A percentile compares a stretch with the other conserved stretches of the same genome.
These are phyloP conservation scores for Drosophila neocordata DNA, from an alignment of 1,140 invertebrate species.

Conservation along the genomic window DNA sequence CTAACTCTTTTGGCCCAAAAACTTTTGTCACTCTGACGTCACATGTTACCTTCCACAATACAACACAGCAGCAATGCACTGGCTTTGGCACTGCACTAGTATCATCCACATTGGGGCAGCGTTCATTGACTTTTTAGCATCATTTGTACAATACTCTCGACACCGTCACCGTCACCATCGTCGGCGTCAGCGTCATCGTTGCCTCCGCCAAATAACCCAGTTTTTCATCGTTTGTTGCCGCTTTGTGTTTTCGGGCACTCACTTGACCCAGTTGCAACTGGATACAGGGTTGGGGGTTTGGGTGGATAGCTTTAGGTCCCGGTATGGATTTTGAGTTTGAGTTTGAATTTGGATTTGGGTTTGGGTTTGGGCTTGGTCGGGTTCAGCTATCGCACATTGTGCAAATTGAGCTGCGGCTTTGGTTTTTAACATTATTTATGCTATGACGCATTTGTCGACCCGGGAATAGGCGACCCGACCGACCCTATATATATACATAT, in stretches of 20 bases:
- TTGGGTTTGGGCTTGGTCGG: not conserved
- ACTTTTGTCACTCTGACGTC: conserved; percentile 59
- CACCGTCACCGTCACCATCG: not conserved
- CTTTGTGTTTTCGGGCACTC: conserved; percentile 55
- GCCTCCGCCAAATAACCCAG: conserved; percentile 58
- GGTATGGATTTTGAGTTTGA: not conserved
- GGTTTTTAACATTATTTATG: conserved; percentile 47
- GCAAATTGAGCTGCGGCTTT: conserved; percentile 31
- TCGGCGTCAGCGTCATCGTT: conserved; percentile 24
- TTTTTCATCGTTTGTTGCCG: conserved; percentile 56
- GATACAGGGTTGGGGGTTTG: not conserved
- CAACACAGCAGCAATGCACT: conserved; percentile 51
- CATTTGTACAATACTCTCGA: not conserved
- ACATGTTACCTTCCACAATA: conserved; percentile 70
- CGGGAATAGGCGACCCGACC: conserved; percentile 21
- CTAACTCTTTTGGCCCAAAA: too few relatives aligned
- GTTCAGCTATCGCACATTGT: conserved; percentile 41
- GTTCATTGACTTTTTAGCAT: conserved; percentile 57
- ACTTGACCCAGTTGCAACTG: conserved; percentile 52
- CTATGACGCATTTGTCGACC: conserved; percentile 71
- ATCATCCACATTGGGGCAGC: conserved; percentile 27
- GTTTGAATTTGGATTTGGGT: not conserved
- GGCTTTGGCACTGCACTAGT: conserved; percentile 18
- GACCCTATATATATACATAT: not conserved
- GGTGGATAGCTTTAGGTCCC: too few relatives aligned